Evolutionary conservation across 2,113 vertebrate species (phyloP).

Genomic region (Catharus bicknelli): DNA sequence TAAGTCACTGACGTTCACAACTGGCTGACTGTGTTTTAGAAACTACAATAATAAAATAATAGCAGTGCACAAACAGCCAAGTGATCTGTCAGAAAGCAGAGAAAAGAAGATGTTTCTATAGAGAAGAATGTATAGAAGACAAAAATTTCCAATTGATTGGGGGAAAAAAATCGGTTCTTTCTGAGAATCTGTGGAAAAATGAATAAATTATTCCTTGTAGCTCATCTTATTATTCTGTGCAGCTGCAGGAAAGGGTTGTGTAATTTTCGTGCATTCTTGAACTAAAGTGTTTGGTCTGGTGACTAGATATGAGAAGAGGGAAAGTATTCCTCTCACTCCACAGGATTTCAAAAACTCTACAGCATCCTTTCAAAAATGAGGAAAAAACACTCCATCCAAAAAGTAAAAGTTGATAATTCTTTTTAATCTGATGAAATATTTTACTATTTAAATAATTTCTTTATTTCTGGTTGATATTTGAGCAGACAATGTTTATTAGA

Average conservation of each 20-base stretch:
- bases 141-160: not conserved
- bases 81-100: not conserved
- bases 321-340: not conserved
- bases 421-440: not conserved
- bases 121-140: not conserved
- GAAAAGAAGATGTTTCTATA: not conserved
- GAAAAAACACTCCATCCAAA: not conserved
- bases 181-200: not conserved
- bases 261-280: not conserved
- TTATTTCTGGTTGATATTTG: not conserved
- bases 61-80: not conserved
- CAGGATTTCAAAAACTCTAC: not conserved
- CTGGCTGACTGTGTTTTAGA: not conserved
- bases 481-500: not conserved
- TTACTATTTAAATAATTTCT: not conserved
- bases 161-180: not conserved
- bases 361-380: not conserved
- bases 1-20: not conserved
- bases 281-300: not conserved
- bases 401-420: not conserved
- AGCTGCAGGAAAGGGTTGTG: not conserved
- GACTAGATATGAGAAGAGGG: not conserved
- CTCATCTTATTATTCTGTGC: not conserved
- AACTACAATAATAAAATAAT: not conserved
- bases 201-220: not conserved